Conservation (phyloP, 2,797 vertebrate genomes). For the Limnodromus scolopaceus region DNA sequence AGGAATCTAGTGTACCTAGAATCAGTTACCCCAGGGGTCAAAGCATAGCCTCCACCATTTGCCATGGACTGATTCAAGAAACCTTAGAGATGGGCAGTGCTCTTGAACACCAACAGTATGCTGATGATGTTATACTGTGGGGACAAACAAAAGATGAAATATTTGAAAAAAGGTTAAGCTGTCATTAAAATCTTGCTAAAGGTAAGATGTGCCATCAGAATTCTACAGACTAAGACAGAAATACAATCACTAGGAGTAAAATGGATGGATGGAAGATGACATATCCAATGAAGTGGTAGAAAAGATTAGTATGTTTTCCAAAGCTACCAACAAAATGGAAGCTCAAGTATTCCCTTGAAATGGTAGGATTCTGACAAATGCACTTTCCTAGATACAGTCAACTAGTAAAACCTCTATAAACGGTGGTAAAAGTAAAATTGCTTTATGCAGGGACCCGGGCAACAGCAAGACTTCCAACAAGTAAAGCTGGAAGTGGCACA, state of each 20-base stretch:
- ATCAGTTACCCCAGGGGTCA: not conserved
- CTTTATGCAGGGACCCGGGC: not conserved
- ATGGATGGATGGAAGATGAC: not conserved
- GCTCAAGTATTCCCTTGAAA: not conserved
- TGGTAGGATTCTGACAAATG: not conserved
- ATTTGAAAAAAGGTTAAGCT: not conserved
- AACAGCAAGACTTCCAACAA: not conserved
- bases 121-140: not conserved
- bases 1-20: not conserved
- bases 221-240: not conserved
- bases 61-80: not conserved
- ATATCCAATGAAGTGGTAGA: not conserved
- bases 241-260: not conserved
- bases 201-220: not conserved
- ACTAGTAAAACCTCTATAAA: not conserved
- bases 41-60: not conserved
- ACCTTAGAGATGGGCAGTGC: not conserved
- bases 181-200: not conserved
- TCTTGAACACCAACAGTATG: not conserved
- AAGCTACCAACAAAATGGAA: not conserved
- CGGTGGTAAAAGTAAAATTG: not conserved
- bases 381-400: not conserved
- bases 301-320: not conserved
- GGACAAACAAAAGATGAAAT: not conserved
- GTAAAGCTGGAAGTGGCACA: not conserved